phyloP scores from a whole-genome alignment of 2,888 invertebrate species.

The Hyposoter dolosus region DNA sequence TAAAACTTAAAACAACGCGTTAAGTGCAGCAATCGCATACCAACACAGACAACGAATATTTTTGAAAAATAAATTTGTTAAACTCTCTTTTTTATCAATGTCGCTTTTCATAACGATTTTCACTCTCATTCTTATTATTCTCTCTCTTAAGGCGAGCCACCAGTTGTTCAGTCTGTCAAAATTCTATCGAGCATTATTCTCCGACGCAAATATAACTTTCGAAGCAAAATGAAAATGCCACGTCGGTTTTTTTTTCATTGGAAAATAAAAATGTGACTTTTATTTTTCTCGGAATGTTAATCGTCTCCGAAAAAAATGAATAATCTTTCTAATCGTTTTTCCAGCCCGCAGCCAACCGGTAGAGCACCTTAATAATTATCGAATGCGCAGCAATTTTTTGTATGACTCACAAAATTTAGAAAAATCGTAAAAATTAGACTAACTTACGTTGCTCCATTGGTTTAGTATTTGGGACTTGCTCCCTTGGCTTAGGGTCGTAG shows the following conservation, averaged over 20 bases:
- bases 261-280: background rate
- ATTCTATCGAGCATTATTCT: background rate
- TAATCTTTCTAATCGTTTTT: too few relatives aligned
- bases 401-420: background rate
- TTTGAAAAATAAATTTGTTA: background rate
- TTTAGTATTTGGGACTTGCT: background rate
- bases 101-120: background rate
- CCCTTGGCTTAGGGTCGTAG: background rate
- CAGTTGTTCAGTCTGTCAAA: background rate
- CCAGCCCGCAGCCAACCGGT: background rate
- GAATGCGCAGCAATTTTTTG: background rate
- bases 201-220: background rate
- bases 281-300: background rate
- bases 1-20: background rate
- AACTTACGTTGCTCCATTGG: background rate
- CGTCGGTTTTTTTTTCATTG: background rate
- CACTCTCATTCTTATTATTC: background rate
- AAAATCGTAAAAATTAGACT: background rate
- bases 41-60: slow-evolving; percentile 7
- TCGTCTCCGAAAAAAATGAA: background rate
- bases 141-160: background rate
- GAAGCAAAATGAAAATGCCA: background rate
- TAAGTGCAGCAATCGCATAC: background rate
- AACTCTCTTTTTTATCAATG: background rate
- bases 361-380: background rate